Conservation (phyloP, 2,888 invertebrate species). For the Camptogramma bilineatum region DNA sequence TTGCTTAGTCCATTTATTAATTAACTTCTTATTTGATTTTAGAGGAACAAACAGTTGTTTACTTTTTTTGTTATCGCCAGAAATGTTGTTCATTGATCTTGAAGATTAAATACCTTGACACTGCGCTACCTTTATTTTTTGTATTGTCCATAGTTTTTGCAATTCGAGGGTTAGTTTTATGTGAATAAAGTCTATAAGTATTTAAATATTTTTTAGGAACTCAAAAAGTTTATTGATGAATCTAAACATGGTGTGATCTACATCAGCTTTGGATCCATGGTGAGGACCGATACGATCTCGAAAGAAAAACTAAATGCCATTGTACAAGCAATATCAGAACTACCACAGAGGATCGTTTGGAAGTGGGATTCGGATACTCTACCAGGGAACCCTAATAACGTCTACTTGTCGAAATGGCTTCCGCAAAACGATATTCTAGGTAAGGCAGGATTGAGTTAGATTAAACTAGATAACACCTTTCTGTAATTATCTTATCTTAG, state of each 20-base stretch:
- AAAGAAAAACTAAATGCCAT: conserved; percentile 86
- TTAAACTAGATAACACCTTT: background rate
- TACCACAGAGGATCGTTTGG: conserved; percentile 90
- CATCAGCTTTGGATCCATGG: conserved; percentile 91
- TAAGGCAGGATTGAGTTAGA: conserved; percentile 18
- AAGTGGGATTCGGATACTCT: conserved; percentile 89
- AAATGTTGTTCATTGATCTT: background rate
- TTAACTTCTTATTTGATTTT: background rate
- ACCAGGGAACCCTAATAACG: conserved; percentile 85
- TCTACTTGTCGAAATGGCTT: conserved; percentile 87
- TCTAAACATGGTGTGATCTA: conserved; percentile 89
- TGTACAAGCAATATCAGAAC: conserved; percentile 83
- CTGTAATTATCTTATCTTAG: background rate
- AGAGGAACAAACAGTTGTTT: no score
- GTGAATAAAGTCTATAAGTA: background rate
- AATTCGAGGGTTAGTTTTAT: background rate
- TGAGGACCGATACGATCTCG: conserved; percentile 87
- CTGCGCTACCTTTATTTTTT: background rate
- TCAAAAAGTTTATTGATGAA: conserved; percentile 87
- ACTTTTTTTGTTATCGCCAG: no score
- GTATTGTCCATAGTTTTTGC: background rate
- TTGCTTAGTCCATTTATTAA: background rate
- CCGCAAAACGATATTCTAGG: conserved; percentile 87
- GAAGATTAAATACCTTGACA: background rate
- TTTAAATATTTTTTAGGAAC: conserved; percentile 69